A percentile compares a stretch with the other conserved stretches of the same genome.
Conservation (phyloP, 2,113 vertebrate species). For the Nerophis lumbriciformis region DNA sequence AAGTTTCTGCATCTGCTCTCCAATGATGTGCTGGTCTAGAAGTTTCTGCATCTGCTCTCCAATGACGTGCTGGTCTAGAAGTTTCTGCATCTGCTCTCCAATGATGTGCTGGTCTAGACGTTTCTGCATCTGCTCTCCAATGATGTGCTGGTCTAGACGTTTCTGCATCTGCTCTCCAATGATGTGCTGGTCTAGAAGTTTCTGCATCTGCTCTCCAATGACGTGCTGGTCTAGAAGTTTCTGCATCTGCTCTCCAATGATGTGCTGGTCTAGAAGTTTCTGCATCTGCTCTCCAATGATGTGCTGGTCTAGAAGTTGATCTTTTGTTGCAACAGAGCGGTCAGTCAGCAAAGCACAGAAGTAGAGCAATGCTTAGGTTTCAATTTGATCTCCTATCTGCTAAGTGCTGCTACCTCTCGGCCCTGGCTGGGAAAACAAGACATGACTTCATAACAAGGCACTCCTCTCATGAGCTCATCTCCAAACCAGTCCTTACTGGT, state of each 20-base stretch:
- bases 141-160: neutral
- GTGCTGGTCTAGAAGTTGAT: neutral
- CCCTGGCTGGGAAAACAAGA: slow-evolving; percentile 33
- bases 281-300: slow-evolving; percentile 6
- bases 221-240: no score
- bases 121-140: no score
- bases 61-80: neutral
- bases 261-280: neutral
- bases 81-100: slow-evolving; percentile 2
- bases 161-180: no score
- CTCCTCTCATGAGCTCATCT: slow-evolving; percentile 43
- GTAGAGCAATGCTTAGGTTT: slow-evolving; percentile 4
- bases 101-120: neutral
- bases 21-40: no score
- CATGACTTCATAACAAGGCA: no score
- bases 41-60: slow-evolving; percentile 2
- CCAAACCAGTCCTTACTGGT: slow-evolving; percentile 55
- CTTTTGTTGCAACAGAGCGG: slow-evolving; percentile 2
- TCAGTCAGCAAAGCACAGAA: slow-evolving; percentile 12
- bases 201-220: no score
- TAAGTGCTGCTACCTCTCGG: slow-evolving; percentile 22
- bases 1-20: no score
- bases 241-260: no score
- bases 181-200: no score
- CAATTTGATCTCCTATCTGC: neutral